These are phyloP conservation scores for Xestia ashworthii DNA, from an alignment of 2,888 invertebrate species.

Conservation along the genomic window DNA sequence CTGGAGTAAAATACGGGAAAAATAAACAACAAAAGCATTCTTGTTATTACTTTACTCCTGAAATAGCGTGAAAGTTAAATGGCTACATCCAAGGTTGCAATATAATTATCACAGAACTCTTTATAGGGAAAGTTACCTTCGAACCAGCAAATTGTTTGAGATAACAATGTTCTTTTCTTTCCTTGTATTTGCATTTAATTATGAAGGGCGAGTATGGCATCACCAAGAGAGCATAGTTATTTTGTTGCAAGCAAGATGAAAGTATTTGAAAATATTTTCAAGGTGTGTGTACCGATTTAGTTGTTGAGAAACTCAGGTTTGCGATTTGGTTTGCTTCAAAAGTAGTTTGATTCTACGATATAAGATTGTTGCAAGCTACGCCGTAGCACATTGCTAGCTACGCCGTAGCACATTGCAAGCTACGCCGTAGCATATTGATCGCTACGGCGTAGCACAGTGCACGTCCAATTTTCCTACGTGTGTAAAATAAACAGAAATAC, in stretches of 20 bases:
- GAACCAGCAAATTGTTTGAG: neutral
- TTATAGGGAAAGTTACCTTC: constrained; percentile 9
- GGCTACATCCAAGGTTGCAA: constrained; percentile 13
- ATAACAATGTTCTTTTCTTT: neutral
- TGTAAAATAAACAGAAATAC: neutral
- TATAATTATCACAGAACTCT: constrained; percentile 31
- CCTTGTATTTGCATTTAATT: constrained; percentile 5
- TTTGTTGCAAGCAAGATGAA: neutral
- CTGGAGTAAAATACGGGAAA: neutral
- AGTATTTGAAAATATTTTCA: neutral
- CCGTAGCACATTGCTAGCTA: neutral
- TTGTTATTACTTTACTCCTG: neutral
- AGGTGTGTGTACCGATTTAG: neutral
- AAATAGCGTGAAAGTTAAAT: constrained; percentile 18
- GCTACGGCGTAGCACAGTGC: neutral
- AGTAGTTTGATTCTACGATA: neutral
- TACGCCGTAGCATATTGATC: neutral
- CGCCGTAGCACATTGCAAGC: neutral
- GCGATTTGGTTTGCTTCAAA: neutral
- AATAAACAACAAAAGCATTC: constrained; percentile 24
- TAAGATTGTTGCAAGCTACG: neutral
- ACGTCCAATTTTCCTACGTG: too few species aligned
- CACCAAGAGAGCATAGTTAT: neutral
- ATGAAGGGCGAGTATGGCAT: constrained; percentile 4
- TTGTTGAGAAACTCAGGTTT: too few species aligned